Percentiles rank a stretch among this genome's conserved stretches.
These are phyloP conservation scores for Ichneumon xanthorius DNA, from an alignment of 2,888 invertebrate species.

Conservation along the genomic window DNA sequence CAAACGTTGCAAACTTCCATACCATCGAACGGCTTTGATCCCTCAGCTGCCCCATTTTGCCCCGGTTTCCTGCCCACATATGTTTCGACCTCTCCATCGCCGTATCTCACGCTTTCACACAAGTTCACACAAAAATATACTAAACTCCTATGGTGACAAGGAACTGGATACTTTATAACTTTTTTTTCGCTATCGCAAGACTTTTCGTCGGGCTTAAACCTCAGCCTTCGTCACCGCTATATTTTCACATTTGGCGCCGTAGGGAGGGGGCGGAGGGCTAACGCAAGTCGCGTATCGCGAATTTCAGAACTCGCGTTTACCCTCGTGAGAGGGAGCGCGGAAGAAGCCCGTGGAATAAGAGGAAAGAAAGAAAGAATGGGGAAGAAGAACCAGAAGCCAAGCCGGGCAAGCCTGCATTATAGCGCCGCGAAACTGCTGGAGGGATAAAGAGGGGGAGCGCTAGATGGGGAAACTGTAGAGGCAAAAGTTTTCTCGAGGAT, in stretches of 20 bases:
- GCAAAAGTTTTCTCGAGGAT: constrained; percentile 61
- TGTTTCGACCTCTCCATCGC: neutral
- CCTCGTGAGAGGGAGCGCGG: constrained; percentile 16
- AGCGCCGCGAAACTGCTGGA: constrained; percentile 5
- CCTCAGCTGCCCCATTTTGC: too few relatives aligned
- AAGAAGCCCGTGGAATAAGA: constrained; percentile 25
- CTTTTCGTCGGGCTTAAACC: constrained; percentile 16
- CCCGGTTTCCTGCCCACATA: neutral
- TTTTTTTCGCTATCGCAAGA: constrained; percentile 10
- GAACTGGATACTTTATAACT: constrained; percentile 26
- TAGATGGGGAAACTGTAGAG: constrained; percentile 17
- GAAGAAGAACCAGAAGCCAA: constrained; percentile 38
- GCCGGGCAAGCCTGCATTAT: constrained; percentile 32
- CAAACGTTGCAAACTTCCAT: too few relatives aligned
- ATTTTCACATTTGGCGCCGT: constrained; percentile 22
- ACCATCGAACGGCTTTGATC: too few relatives aligned
- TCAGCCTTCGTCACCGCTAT: constrained; percentile 24
- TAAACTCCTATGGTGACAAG: neutral
- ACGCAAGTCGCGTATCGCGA: constrained; percentile 34
- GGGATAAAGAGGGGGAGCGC: neutral
- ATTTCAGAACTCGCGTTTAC: constrained; percentile 43
- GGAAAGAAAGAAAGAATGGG: constrained; percentile 18
- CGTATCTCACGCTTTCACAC: neutral
- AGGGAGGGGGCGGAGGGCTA: neutral
- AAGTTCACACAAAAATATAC: neutral